Evolutionary conservation across 2,113 vertebrate genomes (phyloP).

Genomic region (Passerina amoena): DNA sequence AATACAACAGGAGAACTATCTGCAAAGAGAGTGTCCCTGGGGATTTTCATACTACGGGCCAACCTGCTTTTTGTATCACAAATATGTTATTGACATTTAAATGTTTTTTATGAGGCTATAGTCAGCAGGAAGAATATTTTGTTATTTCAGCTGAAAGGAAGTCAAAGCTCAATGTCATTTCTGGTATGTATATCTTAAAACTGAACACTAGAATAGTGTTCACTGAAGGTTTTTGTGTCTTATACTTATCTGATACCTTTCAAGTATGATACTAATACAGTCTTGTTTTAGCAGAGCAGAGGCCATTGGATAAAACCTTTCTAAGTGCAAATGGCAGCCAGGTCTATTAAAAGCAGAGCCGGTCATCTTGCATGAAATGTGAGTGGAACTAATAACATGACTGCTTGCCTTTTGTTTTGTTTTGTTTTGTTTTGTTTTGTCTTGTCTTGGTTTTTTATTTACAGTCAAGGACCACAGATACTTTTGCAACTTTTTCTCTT

Average conservation of each 20-base stretch:
- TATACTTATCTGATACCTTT: neutral
- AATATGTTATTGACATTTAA: neutral
- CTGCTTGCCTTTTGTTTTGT: neutral
- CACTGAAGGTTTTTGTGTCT: neutral
- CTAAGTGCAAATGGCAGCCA: slow-evolving; percentile 18
- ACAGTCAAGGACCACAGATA: neutral
- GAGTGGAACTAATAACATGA: slow-evolving; percentile 29
- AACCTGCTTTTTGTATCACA: neutral
- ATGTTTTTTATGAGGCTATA: neutral
- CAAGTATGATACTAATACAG: neutral
- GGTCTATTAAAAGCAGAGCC: slow-evolving; percentile 12
- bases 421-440: too few relatives aligned
- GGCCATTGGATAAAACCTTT: slow-evolving; percentile 9
- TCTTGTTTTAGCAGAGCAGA: neutral
- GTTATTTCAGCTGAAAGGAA: slow-evolving; percentile 23
- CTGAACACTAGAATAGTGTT: neutral
- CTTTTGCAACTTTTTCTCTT: neutral
- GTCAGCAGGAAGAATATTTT: neutral
- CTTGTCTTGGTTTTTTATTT: neutral
- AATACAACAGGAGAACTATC: neutral
- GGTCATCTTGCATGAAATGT: slow-evolving; percentile 30
- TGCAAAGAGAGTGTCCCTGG: neutral
- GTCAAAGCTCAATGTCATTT: neutral
- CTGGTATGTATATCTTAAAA: neutral
- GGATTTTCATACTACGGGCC: neutral